Percentiles rank a stretch among this genome's conserved stretches.
These are phyloP conservation scores for Drosophila murphyi DNA, from an alignment of 1,140 invertebrate genomes.

Conservation along the genomic window DNA sequence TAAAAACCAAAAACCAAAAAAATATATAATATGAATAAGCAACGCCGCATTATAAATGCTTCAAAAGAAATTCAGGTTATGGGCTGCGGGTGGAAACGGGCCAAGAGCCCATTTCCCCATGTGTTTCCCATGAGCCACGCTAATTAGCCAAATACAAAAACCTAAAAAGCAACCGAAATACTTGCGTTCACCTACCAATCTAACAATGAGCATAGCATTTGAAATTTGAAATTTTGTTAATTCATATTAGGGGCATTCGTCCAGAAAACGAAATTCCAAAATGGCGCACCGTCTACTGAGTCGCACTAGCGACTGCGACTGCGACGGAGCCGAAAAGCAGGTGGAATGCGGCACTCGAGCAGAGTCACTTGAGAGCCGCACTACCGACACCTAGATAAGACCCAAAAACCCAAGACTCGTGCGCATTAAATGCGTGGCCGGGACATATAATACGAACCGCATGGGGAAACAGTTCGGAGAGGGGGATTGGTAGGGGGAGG, in stretches of 20 bases:
- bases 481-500: neutral
- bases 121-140: constrained; percentile 74
- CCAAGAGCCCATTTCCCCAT: constrained; percentile 63
- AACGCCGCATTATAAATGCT: constrained; percentile 61
- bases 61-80: constrained; percentile 70
- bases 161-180: constrained; percentile 23
- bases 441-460: constrained; percentile 2
- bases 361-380: constrained; percentile 22
- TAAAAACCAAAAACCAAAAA: constrained; percentile 37
- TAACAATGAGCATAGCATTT: constrained; percentile 79
- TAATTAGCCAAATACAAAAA: constrained; percentile 80
- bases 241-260: constrained; percentile 79
- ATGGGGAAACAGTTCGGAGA: neutral
- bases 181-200: constrained; percentile 30
- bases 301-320: too few relatives aligned
- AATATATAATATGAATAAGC: constrained; percentile 58
- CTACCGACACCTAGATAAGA: constrained; percentile 37
- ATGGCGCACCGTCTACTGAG: constrained; percentile 48
- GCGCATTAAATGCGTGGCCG: constrained; percentile 49
- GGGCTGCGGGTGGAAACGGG: constrained; percentile 58
- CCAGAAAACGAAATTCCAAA: constrained; percentile 80
- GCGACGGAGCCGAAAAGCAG: constrained; percentile 29
- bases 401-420: constrained; percentile 54
- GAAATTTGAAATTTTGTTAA: constrained; percentile 66
- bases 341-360: constrained; percentile 35